Conservation (phyloP, 53 echinoderm and acorn worm species). For the Antedon mediterranea region DNA sequence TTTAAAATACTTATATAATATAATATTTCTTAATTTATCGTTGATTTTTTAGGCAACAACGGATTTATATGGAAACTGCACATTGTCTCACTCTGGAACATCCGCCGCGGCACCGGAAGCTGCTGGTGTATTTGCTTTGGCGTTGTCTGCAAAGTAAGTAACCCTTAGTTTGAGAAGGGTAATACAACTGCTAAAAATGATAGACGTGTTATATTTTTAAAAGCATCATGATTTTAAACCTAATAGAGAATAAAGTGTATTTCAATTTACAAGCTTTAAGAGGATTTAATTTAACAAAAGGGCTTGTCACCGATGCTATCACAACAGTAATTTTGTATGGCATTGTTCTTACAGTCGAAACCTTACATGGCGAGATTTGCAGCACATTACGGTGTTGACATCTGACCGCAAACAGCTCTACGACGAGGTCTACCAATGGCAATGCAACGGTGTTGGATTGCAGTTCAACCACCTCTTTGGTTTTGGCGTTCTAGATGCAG, state of each 20-base stretch:
- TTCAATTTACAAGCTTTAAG: too few species aligned
- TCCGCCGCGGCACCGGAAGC: constrained; percentile 95
- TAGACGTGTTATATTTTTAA: too few species aligned
- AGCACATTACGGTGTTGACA: constrained; percentile 83
- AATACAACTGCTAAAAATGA: too few species aligned
- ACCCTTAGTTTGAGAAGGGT: too few species aligned
- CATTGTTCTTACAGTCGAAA: constrained; percentile 46
- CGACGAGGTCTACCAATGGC: constrained; percentile 92
- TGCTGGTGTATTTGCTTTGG: constrained; percentile 84
- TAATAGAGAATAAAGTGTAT: too few species aligned
- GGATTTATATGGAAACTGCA: constrained; percentile 89
- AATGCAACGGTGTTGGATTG: constrained; percentile 88
- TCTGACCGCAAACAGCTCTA: constrained; percentile 88
- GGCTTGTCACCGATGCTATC: too few species aligned
- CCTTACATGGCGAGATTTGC: constrained; percentile 85
- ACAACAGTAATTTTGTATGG: too few species aligned
- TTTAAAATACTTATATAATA: too few species aligned
- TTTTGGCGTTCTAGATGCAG: constrained; percentile 94
- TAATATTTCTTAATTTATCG: too few species aligned
- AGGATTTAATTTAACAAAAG: too few species aligned
- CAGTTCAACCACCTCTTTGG: constrained; percentile 96
- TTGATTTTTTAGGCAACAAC: constrained; percentile 58
- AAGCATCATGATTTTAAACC: too few species aligned
- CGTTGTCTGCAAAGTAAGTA: constrained; percentile 87
- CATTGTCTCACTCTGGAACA: constrained; percentile 84